These are phyloP conservation scores for Thereva unica DNA, from an alignment of 2,888 invertebrate genomes.

Conservation along the genomic window DNA sequence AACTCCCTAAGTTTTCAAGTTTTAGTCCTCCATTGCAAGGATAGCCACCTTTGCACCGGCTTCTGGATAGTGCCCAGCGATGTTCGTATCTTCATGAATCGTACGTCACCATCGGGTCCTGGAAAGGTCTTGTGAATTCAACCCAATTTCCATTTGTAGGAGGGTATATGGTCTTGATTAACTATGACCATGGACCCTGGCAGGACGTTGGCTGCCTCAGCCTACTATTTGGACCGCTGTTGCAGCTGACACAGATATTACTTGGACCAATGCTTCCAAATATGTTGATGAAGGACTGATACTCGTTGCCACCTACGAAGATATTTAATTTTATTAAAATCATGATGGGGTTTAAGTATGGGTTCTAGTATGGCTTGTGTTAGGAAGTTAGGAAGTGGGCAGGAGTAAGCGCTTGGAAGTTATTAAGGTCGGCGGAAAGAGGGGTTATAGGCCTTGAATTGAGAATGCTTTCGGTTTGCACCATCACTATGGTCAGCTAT, in stretches of 20 bases:
- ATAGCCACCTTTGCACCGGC: not conserved
- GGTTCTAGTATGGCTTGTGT: slow-evolving; percentile 7
- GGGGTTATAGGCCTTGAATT: slow-evolving; percentile 17
- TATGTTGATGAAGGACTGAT: not conserved
- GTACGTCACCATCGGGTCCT: not conserved
- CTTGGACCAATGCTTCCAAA: slow-evolving; percentile 14
- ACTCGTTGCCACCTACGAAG: slow-evolving; percentile 11
- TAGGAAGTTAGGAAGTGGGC: slow-evolving; percentile 9
- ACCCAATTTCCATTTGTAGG: slow-evolving; percentile 15
- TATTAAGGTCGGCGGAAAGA: too few relatives aligned
- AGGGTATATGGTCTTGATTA: slow-evolving; percentile 1
- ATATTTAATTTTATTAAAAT: too few relatives aligned
- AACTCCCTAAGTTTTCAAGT: not conserved
- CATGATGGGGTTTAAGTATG: not conserved
- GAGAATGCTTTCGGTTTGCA: not conserved
- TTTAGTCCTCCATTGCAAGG: not conserved
- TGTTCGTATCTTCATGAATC: not conserved
- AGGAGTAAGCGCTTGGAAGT: not conserved
- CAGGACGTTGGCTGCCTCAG: slow-evolving; percentile 3
- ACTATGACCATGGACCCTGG: too few relatives aligned
- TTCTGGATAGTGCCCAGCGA: slow-evolving; percentile 1
- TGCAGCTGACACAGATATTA: slow-evolving; percentile 4
- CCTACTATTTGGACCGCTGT: slow-evolving; percentile 8
- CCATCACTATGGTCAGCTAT: not conserved
- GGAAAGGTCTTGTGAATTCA: not conserved